phyloP scores from a whole-genome alignment of 2,888 invertebrate species.

The Drosophila austrosaltans region DNA sequence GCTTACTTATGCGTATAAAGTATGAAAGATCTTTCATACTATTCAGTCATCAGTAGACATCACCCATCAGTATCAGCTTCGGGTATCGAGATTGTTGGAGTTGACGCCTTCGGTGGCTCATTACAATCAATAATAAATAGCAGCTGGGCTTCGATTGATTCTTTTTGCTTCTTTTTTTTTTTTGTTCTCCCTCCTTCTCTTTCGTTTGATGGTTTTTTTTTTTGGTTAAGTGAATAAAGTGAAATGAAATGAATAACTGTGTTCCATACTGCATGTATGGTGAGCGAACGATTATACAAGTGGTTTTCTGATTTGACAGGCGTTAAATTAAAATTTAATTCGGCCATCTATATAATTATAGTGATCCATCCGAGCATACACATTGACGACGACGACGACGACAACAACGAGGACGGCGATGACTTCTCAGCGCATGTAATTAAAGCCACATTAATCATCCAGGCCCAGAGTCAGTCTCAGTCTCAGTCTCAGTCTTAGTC shows the following conservation, averaged over 20 bases:
- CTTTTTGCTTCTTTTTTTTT: conserved; percentile 36
- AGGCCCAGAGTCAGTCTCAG: conserved; percentile 39
- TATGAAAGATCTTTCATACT: too few relatives aligned
- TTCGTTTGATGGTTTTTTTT: conserved; percentile 19
- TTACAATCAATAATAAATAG: conserved; percentile 73
- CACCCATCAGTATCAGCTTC: conserved; percentile 1
- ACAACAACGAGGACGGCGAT: conserved; percentile 52
- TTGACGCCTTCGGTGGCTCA: conserved; percentile 80
- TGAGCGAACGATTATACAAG: conserved; percentile 79
- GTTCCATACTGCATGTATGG: conserved; percentile 24
- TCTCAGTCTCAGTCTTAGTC: conserved; percentile 3
- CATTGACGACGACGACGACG: conserved; percentile 62
- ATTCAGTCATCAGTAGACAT: background rate
- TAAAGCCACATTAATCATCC: conserved; percentile 82
- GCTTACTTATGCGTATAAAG: background rate
- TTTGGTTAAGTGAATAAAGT: conserved; percentile 49
- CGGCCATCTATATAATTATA: conserved; percentile 80
- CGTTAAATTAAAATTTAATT: conserved; percentile 81
- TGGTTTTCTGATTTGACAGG: conserved; percentile 81
- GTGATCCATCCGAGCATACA: conserved; percentile 80
- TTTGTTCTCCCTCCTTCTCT: background rate
- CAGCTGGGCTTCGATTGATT: conserved; percentile 66
- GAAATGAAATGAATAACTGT: conserved; percentile 60
- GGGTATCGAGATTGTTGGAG: conserved; percentile 45
- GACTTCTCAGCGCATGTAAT: conserved; percentile 80